Conservation (phyloP, 2,888 invertebrate species). For the Andrena trimmerana region DNA sequence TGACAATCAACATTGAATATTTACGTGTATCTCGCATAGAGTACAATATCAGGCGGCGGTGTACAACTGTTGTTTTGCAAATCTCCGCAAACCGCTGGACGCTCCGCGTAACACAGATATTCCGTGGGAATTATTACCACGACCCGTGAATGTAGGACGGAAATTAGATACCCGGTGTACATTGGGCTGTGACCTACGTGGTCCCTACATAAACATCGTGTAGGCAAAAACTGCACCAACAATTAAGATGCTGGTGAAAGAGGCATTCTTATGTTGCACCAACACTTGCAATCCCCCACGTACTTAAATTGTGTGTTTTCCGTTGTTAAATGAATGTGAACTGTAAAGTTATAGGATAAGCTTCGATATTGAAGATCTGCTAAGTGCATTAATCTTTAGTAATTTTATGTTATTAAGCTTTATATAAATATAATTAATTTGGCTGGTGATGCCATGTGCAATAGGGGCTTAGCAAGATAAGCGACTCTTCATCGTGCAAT, state of each 20-base stretch:
- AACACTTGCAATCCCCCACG: too few relatives aligned
- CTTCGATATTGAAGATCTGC: too few relatives aligned
- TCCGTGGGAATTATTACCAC: conserved; percentile 65
- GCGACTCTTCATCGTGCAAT: too few relatives aligned
- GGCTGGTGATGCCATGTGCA: too few relatives aligned
- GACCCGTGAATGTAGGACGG: conserved; percentile 51
- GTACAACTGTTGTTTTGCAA: conserved; percentile 68
- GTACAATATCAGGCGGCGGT: conserved; percentile 21
- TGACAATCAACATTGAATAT: conserved; percentile 53
- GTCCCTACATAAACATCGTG: conserved; percentile 44
- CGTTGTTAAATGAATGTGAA: too few relatives aligned
- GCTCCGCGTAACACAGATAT: conserved; percentile 56
- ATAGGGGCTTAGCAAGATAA: too few relatives aligned
- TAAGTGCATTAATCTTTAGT: too few relatives aligned
- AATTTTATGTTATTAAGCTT: too few relatives aligned
- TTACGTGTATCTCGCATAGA: conserved; percentile 31
- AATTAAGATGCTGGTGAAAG: neutral
- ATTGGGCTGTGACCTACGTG: conserved; percentile 53
- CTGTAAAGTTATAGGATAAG: too few relatives aligned
- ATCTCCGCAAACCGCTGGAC: conserved; percentile 59
- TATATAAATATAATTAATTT: too few relatives aligned
- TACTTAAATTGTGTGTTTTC: too few relatives aligned
- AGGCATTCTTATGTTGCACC: neutral
- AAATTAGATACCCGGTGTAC: conserved; percentile 67
- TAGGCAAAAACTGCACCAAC: neutral